Conservation (phyloP, 2,888 invertebrate genomes). For the Meiosimyza decipiens region DNA sequence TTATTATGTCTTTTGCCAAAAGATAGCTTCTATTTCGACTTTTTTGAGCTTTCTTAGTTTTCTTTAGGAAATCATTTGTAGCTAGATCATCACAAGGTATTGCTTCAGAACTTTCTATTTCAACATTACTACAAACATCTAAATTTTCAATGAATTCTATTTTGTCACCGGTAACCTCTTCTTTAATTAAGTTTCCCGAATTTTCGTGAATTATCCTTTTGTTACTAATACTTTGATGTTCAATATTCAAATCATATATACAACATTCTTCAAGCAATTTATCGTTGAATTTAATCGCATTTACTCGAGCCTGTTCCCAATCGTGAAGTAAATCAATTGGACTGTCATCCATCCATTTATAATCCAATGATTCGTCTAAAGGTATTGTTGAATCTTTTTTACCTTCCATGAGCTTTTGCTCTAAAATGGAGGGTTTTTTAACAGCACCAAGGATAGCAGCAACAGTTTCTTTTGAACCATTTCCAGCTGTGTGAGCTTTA, state of each 20-base stretch:
- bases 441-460: constrained; percentile 68
- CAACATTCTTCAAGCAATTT: constrained; percentile 51
- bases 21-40: constrained; percentile 53
- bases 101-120: constrained; percentile 59
- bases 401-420: constrained; percentile 75
- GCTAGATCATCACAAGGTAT: constrained; percentile 51
- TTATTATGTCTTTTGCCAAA: constrained; percentile 57
- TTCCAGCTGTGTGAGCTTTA: constrained; percentile 72
- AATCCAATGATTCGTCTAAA: constrained; percentile 59
- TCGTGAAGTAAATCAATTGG: constrained; percentile 66
- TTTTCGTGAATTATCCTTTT: constrained; percentile 34
- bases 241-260: constrained; percentile 35
- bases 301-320: constrained; percentile 70
- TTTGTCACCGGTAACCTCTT: constrained; percentile 50
- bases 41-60: constrained; percentile 53
- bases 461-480: constrained; percentile 66
- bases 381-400: constrained; percentile 61
- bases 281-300: constrained; percentile 67
- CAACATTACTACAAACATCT: constrained; percentile 64
- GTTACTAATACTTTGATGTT: constrained; percentile 12
- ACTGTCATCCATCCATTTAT: constrained; percentile 54
- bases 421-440: constrained; percentile 76
- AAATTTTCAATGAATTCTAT: constrained; percentile 60
- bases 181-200: constrained; percentile 25
- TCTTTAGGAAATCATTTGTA: constrained; percentile 44